Percentiles rank a stretch among this genome's conserved stretches.
These are phyloP conservation scores for Reticulitermes speratus DNA, from an alignment of 1,140 invertebrate genomes.

Conservation along the genomic window DNA sequence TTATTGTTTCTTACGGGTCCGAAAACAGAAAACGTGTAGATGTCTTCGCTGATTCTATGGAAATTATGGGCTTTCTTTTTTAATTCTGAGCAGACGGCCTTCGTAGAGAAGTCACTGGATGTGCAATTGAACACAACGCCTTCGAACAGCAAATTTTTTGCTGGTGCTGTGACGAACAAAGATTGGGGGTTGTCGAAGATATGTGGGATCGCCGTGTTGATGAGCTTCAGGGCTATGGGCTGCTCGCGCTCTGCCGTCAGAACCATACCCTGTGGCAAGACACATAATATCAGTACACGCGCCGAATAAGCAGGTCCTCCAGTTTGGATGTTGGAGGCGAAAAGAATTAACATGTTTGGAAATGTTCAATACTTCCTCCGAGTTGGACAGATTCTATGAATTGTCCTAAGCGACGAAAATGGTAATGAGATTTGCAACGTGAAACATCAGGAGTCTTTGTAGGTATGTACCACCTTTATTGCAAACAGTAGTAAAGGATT, in stretches of 20 bases:
- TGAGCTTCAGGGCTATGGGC: constrained; percentile 60
- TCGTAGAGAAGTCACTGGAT: constrained; percentile 66
- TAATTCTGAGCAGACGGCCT: constrained; percentile 64
- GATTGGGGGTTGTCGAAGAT: constrained; percentile 63
- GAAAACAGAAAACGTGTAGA: constrained; percentile 66
- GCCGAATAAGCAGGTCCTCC: no score
- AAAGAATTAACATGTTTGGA: no score
- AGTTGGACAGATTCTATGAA: no score
- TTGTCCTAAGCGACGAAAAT: no score
- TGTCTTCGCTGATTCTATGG: constrained; percentile 54
- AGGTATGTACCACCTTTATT: no score
- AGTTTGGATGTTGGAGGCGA: no score
- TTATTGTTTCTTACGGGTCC: constrained; percentile 55
- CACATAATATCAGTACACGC: no score
- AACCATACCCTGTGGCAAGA: constrained; percentile 53
- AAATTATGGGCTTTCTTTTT: constrained; percentile 58
- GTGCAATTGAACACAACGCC: constrained; percentile 68
- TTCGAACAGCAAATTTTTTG: constrained; percentile 66
- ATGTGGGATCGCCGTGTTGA: constrained; percentile 52
- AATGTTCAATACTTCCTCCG: no score
- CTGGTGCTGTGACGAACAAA: constrained; percentile 60
- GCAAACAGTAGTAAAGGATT: no score
- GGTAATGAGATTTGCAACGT: no score
- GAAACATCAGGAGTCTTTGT: no score
- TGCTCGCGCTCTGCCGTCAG: constrained; percentile 52